phyloP scores from a whole-genome alignment of 2,113 vertebrate genomes.

The Thryonomys swinderianus region DNA sequence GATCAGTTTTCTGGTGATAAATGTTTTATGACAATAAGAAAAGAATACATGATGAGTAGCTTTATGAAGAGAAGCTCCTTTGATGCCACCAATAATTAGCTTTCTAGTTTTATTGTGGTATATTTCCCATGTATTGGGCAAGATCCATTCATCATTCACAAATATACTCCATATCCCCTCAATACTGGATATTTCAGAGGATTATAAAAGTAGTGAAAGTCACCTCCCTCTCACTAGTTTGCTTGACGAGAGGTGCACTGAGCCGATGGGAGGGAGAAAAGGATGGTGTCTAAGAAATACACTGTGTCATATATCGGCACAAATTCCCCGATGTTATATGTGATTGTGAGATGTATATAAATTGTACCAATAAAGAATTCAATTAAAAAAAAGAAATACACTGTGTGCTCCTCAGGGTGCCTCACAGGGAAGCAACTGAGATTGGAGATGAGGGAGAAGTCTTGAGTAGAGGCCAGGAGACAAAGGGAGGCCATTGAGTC shows the following conservation, averaged over 20 bases:
- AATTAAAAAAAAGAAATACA: background rate
- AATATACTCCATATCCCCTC: background rate
- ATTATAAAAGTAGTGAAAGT: background rate
- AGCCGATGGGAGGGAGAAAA: no score
- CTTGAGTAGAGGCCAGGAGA: background rate
- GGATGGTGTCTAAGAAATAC: background rate
- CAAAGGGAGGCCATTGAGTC: background rate
- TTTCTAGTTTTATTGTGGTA: background rate
- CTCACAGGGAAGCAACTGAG: fast-evolving
- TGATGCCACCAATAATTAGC: background rate
- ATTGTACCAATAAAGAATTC: no score
- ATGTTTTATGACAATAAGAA: background rate
- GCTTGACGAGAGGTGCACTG: background rate
- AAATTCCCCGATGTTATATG: no score
- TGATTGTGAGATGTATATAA: no score
- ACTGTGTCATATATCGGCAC: no score
- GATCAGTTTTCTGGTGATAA: background rate
- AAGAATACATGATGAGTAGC: background rate
- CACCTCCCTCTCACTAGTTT: background rate
- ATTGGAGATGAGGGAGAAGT: background rate
- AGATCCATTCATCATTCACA: fast-evolving
- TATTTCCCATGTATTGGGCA: background rate
- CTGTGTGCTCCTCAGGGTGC: no score
- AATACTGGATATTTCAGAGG: background rate
- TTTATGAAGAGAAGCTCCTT: conserved; percentile 31